phyloP scores from a whole-genome alignment of 1,140 invertebrate species.

The Penaeus vannamei region DNA sequence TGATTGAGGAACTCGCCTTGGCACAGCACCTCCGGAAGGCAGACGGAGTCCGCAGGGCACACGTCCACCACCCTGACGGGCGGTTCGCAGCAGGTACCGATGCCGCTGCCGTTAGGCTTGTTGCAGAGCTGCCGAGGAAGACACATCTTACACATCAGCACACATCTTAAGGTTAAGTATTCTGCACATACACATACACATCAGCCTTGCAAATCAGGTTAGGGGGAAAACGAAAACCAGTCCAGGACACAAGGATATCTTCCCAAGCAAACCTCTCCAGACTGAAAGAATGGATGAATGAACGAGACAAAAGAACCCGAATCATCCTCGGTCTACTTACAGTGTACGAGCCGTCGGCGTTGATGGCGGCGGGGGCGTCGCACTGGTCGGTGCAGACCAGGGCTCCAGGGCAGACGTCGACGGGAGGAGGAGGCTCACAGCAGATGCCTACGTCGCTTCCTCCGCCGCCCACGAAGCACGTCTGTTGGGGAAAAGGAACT shows the following conservation, averaged over 20 bases:
- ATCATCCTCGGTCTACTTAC: too few relatives aligned
- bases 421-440: background rate
- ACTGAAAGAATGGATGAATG: too few relatives aligned
- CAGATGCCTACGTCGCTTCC: slow-evolving; percentile 46
- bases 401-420: background rate
- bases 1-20: slow-evolving; percentile 14
- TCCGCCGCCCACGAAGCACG: background rate
- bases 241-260: too few relatives aligned
- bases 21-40: slow-evolving; percentile 44
- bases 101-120: slow-evolving; percentile 30
- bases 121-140: slow-evolving; percentile 4
- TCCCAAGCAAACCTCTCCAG: too few relatives aligned
- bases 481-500: background rate
- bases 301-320: too few relatives aligned
- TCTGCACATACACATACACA: too few relatives aligned
- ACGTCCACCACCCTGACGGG: background rate
- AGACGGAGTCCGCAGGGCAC: slow-evolving; percentile 39
- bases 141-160: too few relatives aligned
- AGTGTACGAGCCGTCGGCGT: background rate
- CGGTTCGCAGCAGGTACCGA: slow-evolving; percentile 40
- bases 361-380: background rate
- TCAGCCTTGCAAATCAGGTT: too few relatives aligned
- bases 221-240: too few relatives aligned
- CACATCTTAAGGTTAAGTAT: too few relatives aligned
- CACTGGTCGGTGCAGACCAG: slow-evolving; percentile 41